Conservation (phyloP, 1,140 invertebrate species). For the Cydia splendana region DNA sequence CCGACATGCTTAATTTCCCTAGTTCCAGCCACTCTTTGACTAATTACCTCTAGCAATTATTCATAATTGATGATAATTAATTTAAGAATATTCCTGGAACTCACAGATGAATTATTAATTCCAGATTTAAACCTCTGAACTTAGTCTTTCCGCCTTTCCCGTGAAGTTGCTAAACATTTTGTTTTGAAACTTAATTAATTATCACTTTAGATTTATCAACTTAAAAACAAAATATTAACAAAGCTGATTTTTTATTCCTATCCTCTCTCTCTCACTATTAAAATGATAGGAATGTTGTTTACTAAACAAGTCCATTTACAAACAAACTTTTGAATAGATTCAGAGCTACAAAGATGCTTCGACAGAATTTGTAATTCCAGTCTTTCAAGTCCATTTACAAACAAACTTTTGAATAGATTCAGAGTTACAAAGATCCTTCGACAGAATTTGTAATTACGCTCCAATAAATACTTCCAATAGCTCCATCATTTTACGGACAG, state of each 20-base stretch:
- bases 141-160: neutral
- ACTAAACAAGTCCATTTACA: neutral
- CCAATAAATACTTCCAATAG: no score
- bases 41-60: neutral
- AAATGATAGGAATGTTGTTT: neutral
- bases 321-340: no score
- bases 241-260: no score
- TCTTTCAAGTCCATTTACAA: no score
- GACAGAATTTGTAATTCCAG: no score
- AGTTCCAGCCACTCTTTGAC: neutral
- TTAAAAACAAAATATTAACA: slow-evolving; percentile 11
- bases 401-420: no score
- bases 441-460: no score
- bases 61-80: neutral
- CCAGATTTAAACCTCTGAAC: neutral
- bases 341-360: no score
- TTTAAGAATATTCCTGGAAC: neutral
- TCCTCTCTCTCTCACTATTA: no score
- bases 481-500: no score
- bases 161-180: neutral
- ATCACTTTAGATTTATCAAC: neutral
- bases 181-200: slow-evolving; percentile 28
- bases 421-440: no score
- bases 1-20: neutral
- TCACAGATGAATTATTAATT: neutral